These are phyloP conservation scores for Helleia helle DNA, from an alignment of 2,888 invertebrate genomes.

Conservation along the genomic window DNA sequence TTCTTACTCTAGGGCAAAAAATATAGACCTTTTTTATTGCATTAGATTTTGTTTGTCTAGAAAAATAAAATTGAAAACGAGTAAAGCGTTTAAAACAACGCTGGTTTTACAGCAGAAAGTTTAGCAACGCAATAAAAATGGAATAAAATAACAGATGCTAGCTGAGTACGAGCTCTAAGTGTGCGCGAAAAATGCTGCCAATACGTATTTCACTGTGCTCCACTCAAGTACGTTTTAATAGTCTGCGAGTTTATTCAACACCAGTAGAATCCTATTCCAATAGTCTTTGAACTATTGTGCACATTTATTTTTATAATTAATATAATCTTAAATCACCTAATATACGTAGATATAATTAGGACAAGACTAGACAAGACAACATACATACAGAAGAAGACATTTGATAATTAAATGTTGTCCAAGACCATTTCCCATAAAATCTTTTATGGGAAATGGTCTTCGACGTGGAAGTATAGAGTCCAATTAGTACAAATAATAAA, in stretches of 20 bases:
- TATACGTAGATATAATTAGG: no score
- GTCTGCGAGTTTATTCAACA: not conserved
- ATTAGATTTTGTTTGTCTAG: not conserved
- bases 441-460: no score
- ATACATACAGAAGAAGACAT: no score
- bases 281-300: not conserved
- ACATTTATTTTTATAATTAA: no score
- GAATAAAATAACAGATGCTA: slow-evolving; percentile 1
- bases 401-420: no score
- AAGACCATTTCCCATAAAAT: no score
- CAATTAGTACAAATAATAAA: no score
- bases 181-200: slow-evolving; percentile 4
- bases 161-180: slow-evolving; percentile 2
- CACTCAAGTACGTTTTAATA: not conserved
- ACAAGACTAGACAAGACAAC: no score
- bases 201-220: slow-evolving; percentile 5
- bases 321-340: no score
- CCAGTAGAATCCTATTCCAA: not conserved
- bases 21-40: not conserved
- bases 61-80: slow-evolving; percentile 3
- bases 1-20: no score
- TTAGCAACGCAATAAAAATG: slow-evolving; percentile 9
- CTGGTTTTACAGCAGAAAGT: slow-evolving; percentile 7
- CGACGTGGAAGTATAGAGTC: no score
- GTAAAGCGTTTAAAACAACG: slow-evolving; percentile 5